Conservation (phyloP, 2,888 invertebrate species). For the Sarcophaga rosellei region DNA sequence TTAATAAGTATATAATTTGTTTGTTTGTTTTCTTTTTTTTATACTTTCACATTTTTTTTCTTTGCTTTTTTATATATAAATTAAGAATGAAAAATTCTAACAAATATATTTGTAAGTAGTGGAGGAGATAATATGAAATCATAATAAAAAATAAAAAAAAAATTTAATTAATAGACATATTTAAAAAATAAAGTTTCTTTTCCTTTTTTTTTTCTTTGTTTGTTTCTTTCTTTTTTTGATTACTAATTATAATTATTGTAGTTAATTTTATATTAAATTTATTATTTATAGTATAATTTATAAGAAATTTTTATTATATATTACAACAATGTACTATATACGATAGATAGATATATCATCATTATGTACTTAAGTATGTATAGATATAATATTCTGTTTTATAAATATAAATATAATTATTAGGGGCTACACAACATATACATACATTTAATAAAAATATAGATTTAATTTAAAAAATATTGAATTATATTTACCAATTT, state of each 20-base stretch:
- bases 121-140: not conserved
- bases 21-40: slow-evolving; percentile 12
- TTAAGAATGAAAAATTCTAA: slow-evolving; percentile 44
- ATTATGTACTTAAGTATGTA: too few species aligned
- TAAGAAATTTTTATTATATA: too few species aligned
- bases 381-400: too few species aligned
- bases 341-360: too few species aligned
- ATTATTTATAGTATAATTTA: too few species aligned
- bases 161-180: too few species aligned
- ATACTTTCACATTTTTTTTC: slow-evolving; percentile 4
- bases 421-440: too few species aligned
- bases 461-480: not conserved
- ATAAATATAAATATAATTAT: too few species aligned
- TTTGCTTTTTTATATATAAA: slow-evolving; percentile 27
- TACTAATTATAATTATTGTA: not conserved
- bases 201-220: not conserved
- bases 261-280: not conserved
- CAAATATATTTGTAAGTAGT: slow-evolving; percentile 25
- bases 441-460: slow-evolving; percentile 10
- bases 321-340: too few species aligned
- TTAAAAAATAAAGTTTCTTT: not conserved
- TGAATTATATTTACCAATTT: too few species aligned
- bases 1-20: slow-evolving; percentile 12
- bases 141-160: not conserved
- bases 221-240: not conserved